Evolutionary conservation across 2,888 invertebrate genomes (phyloP), one percentile per base, ranked within the genome.

Genomic region (Spodoptera littoralis): DNA sequence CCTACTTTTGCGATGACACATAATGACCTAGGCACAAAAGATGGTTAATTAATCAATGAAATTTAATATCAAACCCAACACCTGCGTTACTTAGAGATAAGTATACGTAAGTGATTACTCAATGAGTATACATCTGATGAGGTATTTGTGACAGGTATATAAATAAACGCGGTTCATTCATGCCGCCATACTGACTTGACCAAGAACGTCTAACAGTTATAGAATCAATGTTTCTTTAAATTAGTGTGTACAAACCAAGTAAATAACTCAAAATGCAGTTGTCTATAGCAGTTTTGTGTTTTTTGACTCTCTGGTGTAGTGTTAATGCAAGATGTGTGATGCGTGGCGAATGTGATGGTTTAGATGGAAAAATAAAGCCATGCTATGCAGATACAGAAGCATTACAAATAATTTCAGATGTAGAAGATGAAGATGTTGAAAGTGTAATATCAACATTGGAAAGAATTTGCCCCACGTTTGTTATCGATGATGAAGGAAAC

Each of bases 381-480:
- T 93, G 94, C 58, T 68, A 79, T 0, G 86, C 84, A 36, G 57
- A 87, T 12, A 78, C 73, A 1, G 84, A 84, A 6, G 84, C 93
- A 1, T 57, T 70, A 11, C 82, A 78, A 0, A 42, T 93, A 27
- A 73, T 88, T 1, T 47, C 79, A 53, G 95, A 12, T 82, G 95
- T 67, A 51, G 81, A 69, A 63, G 73, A 88, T 54, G 76, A 83
- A 4, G 84, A 86, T 0, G 95, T 95, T 0, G 82, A 92, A 44
- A 83, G 88, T 43, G 84, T 87, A 3, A 48, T 87, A 1, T 60
- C 77, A 1, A 80, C 95, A 1, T 87, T 98, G 5, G 88, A 89
- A 53, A 80, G 84, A 0, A 93, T 96, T 76, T 98, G 98, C 82
- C 97, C 97, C 0, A 89, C 92, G 49, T 86, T 96, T 0, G 76